A percentile compares a stretch with the other conserved stretches of the same genome.
phyloP scores from a whole-genome alignment of 2,113 vertebrate species.

The Lampris megalopsis region DNA sequence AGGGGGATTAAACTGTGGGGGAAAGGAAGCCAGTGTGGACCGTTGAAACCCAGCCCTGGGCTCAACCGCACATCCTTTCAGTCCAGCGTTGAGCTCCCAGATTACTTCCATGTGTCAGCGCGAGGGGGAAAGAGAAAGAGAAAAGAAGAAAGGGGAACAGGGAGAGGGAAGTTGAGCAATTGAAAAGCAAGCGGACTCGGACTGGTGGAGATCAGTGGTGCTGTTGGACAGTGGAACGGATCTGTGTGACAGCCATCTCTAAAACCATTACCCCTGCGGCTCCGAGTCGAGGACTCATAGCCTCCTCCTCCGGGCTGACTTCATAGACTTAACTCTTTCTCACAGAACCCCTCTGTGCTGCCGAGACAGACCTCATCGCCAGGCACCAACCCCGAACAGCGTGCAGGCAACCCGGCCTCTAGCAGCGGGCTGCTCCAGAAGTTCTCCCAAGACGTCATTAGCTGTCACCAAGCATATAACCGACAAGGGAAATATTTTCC shows the following conservation, averaged over 20 bases:
- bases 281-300: slow-evolving; percentile 68
- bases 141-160: slow-evolving; percentile 68
- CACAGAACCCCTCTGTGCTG: slow-evolving; percentile 74
- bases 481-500: slow-evolving; percentile 59
- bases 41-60: slow-evolving; percentile 73
- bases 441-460: slow-evolving; percentile 65
- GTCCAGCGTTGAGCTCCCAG: slow-evolving; percentile 73
- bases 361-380: slow-evolving; percentile 62
- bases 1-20: slow-evolving; percentile 77
- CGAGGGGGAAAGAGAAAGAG: slow-evolving; percentile 58
- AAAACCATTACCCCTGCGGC: slow-evolving; percentile 83
- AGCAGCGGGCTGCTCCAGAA: slow-evolving; percentile 61
- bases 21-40: slow-evolving; percentile 77
- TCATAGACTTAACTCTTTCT: slow-evolving; percentile 73
- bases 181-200: slow-evolving; percentile 69
- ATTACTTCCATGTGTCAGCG: slow-evolving; percentile 82
- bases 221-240: slow-evolving; percentile 83
- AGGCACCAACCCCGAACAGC: slow-evolving; percentile 63
- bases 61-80: slow-evolving; percentile 80
- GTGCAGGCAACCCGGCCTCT: slow-evolving; percentile 39
- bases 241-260: slow-evolving; percentile 85
- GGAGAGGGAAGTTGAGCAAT: slow-evolving; percentile 68
- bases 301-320: slow-evolving; percentile 72
- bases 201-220: slow-evolving; percentile 72
- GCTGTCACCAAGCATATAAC: slow-evolving; percentile 61